These are phyloP conservation scores for Tangachromis dhanisi DNA, from an alignment of 2,113 vertebrate species.

Conservation along the genomic window DNA sequence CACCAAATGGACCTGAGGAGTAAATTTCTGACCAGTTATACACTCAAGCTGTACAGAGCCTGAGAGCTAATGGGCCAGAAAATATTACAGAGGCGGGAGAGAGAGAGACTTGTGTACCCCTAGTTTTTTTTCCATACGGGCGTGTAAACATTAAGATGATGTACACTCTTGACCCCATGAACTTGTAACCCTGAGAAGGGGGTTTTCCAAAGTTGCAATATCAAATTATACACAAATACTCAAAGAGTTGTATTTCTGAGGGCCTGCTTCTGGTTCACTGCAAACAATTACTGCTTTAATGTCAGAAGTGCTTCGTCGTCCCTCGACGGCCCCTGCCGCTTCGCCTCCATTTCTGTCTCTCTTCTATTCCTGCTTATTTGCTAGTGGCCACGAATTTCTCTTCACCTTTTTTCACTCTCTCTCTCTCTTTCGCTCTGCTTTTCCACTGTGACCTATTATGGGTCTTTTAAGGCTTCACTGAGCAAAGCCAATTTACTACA, in stretches of 20 bases:
- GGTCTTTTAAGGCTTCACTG: conserved; percentile 67
- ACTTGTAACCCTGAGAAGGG: conserved; percentile 65
- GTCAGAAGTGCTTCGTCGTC: conserved; percentile 59
- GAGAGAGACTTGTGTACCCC: background rate
- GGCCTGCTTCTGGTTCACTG: conserved; percentile 65
- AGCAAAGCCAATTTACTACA: conserved; percentile 64
- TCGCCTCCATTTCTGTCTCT: background rate
- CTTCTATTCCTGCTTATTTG: background rate
- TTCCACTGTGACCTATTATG: conserved; percentile 59
- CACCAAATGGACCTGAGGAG: conserved; percentile 40
- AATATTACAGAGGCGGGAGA: background rate
- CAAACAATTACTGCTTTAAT: conserved; percentile 70
- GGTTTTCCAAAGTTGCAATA: conserved; percentile 43
- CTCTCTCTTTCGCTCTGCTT: conserved; percentile 17
- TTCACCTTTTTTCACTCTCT: background rate
- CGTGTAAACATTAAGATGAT: conserved; percentile 17
- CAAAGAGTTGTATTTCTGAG: conserved; percentile 5
- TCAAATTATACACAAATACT: conserved; percentile 21
- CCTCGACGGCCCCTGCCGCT: background rate
- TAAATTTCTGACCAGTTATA: conserved; percentile 46
- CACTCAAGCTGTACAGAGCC: conserved; percentile 23
- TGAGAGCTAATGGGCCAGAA: conserved; percentile 59
- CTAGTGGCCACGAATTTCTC: background rate
- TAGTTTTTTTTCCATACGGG: background rate
- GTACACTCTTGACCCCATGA: conserved; percentile 56